Conservation (phyloP, 1,140 invertebrate genomes). For the Liolophura sinensis region DNA sequence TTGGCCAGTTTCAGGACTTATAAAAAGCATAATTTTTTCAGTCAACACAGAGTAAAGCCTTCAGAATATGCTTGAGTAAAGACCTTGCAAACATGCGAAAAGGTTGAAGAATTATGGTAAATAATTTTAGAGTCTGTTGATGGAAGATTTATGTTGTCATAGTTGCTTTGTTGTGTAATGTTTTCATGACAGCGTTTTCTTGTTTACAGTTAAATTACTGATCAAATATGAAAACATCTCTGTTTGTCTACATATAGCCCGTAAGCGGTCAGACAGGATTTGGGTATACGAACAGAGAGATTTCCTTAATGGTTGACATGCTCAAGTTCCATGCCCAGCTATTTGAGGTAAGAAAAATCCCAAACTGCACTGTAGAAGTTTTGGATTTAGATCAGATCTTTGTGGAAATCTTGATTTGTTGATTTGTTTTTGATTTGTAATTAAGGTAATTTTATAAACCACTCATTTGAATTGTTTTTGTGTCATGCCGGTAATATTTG, state of each 20-base stretch:
- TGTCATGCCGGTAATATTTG: not conserved
- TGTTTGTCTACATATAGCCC: not conserved
- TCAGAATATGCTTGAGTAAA: too few species aligned
- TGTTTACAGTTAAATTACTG: not conserved
- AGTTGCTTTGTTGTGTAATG: not conserved
- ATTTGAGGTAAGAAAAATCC: slow-evolving; percentile 26
- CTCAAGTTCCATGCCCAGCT: slow-evolving; percentile 23
- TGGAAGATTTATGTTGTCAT: not conserved
- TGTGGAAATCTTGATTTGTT: too few species aligned
- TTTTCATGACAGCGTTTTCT: not conserved
- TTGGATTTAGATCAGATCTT: slow-evolving; percentile 3
- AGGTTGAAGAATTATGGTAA: too few species aligned
- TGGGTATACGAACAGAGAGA: slow-evolving; percentile 21
- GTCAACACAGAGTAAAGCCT: too few species aligned
- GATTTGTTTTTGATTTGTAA: not conserved
- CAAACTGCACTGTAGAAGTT: not conserved
- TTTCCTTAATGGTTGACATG: slow-evolving; percentile 31
- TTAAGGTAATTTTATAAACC: not conserved
- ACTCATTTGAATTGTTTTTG: not conserved
- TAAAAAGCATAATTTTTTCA: too few species aligned
- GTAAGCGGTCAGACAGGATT: slow-evolving; percentile 10
- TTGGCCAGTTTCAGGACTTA: too few species aligned
- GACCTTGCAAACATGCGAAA: too few species aligned
- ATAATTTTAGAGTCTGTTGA: not conserved
- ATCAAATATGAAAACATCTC: not conserved